These are phyloP conservation scores for Tenthredo amoena DNA, from an alignment of 2,888 invertebrate genomes.

Conservation along the genomic window DNA sequence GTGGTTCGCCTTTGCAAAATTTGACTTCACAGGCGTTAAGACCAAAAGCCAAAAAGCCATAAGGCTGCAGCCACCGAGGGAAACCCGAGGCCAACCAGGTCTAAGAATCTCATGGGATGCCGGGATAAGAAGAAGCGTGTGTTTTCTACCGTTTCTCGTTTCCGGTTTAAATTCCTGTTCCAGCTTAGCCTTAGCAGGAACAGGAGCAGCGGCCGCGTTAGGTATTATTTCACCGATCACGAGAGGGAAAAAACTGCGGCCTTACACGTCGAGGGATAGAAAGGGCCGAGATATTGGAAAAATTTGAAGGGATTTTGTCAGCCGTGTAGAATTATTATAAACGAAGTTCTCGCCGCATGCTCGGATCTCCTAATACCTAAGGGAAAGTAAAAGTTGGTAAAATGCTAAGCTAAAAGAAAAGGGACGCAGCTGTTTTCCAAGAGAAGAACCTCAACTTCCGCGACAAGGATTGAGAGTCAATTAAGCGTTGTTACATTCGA, in stretches of 20 bases:
- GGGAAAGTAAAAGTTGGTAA: neutral
- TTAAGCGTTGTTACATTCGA: conserved; percentile 23
- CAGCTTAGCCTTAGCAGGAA: neutral
- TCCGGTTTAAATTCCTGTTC: conserved; percentile 31
- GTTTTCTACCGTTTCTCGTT: neutral
- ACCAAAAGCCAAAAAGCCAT: conserved; percentile 32
- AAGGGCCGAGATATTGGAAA: neutral
- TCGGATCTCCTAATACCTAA: neutral
- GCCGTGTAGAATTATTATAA: conserved; percentile 15
- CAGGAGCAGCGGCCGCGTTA: neutral
- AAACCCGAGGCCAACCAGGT: neutral
- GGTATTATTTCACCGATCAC: conserved; percentile 19
- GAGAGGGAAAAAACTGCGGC: neutral
- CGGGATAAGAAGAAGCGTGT: conserved; percentile 9
- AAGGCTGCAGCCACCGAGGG: neutral
- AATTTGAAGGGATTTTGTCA: conserved; percentile 18
- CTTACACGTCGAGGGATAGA: neutral
- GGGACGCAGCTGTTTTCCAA: conserved; percentile 9
- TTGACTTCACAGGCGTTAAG: conserved; percentile 32
- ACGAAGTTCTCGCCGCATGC: conserved; percentile 1
- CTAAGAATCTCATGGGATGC: conserved; percentile 20
- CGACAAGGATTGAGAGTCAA: conserved; percentile 14
- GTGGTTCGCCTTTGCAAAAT: conserved; percentile 33
- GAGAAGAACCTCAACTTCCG: conserved; percentile 14
- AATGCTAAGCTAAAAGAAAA: neutral